Base-by-base conservation (phyloP, 2,797 vertebrate genomes). In the Gymnodraco acuticeps region DNA sequence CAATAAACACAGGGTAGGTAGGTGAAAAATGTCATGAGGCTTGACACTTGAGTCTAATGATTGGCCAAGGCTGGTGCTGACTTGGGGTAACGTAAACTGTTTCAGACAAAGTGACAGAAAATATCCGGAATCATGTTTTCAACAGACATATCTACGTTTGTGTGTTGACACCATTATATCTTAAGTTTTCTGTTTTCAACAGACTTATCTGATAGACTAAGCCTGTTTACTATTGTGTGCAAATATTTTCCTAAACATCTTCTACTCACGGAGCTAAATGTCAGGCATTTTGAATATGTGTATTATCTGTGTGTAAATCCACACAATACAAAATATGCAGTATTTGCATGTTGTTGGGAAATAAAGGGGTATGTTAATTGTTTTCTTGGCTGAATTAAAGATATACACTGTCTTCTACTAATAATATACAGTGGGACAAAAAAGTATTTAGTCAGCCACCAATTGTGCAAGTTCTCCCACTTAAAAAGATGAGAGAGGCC, bases 201-300 rank as follows among this genome's bases (percentile, higher is more conserved):
- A 60, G 74, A 41, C 63, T 63, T 64, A 80, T 71, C 55, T 84
- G 64, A 84, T 75, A 62, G 48, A 47, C 27, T 41, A 38, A 55
- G 63, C 38, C 55, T 60, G 63, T n/a, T 61, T 76, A 51, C 51
- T 51, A 23, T 38, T 50, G 45, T 71, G n/a, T 68, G 42, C 14
- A 62, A 58, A 54, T 63, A 46, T 72, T 76, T 59, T 69, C 3
- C 45, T 53, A 66, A 77, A 38, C 33, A 75, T 58, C 23, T 75
- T 70, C 46, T 56, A 53, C 43, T 78, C 48, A 70, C 10, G 23
- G 52, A 77, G 51, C 42, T 10, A 31, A 60, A 16, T 67, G 23
- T 54, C 48, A 31, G 42, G 23, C 6, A 58, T 77, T 80, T 53
- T 23, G 3, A 42, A 46, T 55, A 48, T 55, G 33, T 31, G 3